These are phyloP conservation scores for Chloromyia formosa DNA, from an alignment of 2,888 invertebrate species.

Conservation along the genomic window DNA sequence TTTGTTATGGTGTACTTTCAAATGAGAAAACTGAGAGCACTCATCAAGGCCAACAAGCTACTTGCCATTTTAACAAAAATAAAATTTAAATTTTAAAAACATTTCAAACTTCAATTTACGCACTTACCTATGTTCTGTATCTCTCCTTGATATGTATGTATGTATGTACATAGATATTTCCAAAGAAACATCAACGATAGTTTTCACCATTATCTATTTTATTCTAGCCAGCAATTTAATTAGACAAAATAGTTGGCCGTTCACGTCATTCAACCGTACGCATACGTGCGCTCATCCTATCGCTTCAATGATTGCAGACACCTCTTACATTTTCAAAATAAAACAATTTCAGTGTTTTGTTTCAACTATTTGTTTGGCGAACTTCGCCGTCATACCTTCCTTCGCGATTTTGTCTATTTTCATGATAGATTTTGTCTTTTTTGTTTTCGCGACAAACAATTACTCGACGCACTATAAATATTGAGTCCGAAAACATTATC, in stretches of 20 bases:
- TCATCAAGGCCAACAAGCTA: no score
- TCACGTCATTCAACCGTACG: not conserved
- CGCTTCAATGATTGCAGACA: not conserved
- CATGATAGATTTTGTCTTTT: not conserved
- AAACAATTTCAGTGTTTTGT: not conserved
- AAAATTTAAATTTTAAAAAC: no score
- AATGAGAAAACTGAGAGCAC: no score
- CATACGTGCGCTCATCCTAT: no score
- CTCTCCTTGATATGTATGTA: no score
- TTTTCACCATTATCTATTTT: not conserved
- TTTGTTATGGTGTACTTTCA: no score
- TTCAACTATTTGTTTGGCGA: slow-evolving; percentile 18
- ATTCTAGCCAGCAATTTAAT: slow-evolving; percentile 11
- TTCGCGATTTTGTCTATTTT: slow-evolving; percentile 27
- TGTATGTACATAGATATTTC: no score
- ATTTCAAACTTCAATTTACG: no score
- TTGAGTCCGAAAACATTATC: slow-evolving; percentile 29
- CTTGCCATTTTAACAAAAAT: no score
- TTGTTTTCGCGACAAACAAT: slow-evolving; percentile 27
- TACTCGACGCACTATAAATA: slow-evolving; percentile 44
- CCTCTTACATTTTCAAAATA: slow-evolving; percentile 11
- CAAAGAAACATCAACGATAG: no score
- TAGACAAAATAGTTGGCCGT: slow-evolving; percentile 13
- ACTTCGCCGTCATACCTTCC: slow-evolving; percentile 22
- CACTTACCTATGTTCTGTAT: no score